phyloP scores from a whole-genome alignment of 2,797 vertebrate species.

The Takifugu rubripes region DNA sequence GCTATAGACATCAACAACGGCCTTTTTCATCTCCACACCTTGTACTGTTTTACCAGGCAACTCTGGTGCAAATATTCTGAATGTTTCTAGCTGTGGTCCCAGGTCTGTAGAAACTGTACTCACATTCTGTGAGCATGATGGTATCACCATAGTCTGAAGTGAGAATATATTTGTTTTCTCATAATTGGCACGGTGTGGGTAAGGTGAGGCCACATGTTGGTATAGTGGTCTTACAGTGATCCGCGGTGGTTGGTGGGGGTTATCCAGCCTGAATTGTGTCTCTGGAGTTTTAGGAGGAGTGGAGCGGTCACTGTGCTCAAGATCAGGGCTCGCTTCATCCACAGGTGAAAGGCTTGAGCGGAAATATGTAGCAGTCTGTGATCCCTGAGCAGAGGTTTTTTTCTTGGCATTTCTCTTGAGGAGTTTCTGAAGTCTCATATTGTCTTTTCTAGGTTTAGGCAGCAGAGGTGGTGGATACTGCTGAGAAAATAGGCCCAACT shows the following conservation, averaged over 20 bases:
- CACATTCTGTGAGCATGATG: conserved; percentile 39
- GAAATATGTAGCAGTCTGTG: conserved; percentile 71
- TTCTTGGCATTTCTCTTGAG: conserved; percentile 86
- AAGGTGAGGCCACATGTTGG: conserved; percentile 78
- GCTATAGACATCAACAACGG: conserved; percentile 11
- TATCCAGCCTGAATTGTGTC: conserved; percentile 40
- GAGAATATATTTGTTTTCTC: conserved; percentile 73
- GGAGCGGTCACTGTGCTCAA: conserved; percentile 81
- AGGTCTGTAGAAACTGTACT: conserved; percentile 11
- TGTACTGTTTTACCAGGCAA: conserved; percentile 24
- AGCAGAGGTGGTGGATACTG: conserved; percentile 84
- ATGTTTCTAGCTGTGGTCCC: conserved; percentile 12
- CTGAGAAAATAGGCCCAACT: conserved; percentile 64
- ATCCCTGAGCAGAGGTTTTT: conserved; percentile 63
- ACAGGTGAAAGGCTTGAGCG: conserved; percentile 90
- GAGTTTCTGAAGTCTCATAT: conserved; percentile 84
- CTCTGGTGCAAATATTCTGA: conserved; percentile 21
- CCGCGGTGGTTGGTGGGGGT: conserved; percentile 54
- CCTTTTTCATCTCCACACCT: conserved; percentile 29
- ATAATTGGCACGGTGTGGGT: conserved; percentile 72
- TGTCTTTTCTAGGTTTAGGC: conserved; percentile 92
- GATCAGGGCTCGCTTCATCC: conserved; percentile 87
- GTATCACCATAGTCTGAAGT: conserved; percentile 61
- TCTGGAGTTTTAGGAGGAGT: conserved; percentile 76
- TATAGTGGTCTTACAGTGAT: conserved; percentile 68